A percentile compares a stretch with the other conserved stretches of the same genome.
These are phyloP conservation scores for Nemotelus nigrinus DNA, from an alignment of 2,888 invertebrate genomes.

Conservation along the genomic window DNA sequence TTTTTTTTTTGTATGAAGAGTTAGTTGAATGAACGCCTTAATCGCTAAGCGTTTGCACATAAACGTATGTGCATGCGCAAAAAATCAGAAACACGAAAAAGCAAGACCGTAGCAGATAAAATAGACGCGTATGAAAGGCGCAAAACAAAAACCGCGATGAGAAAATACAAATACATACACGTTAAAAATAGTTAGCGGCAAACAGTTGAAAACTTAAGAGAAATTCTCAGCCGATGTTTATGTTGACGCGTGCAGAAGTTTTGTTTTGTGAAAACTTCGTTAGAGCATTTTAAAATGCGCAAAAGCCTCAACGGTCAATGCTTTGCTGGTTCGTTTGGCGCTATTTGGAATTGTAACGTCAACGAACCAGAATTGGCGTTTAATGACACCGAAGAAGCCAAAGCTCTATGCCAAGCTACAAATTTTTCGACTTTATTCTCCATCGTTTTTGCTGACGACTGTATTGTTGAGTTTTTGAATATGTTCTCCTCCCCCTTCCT, in stretches of 20 bases:
- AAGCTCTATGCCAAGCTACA: slow-evolving; percentile 9
- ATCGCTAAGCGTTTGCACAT: not conserved
- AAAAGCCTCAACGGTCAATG: slow-evolving; percentile 39
- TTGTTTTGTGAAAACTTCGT: slow-evolving; percentile 15
- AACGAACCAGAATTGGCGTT: slow-evolving; percentile 40
- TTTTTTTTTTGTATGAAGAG: not conserved
- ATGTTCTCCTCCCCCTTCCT: not conserved
- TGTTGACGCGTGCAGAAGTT: not conserved
- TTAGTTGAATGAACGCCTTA: slow-evolving; percentile 38
- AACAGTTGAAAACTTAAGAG: no score
- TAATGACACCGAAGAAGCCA: slow-evolving; percentile 19
- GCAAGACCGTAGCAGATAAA: not conserved
- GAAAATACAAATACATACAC: not conserved
- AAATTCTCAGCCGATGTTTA: not conserved
- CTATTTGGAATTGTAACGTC: slow-evolving; percentile 30
- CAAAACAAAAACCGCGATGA: not conserved
- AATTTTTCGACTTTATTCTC: not conserved
- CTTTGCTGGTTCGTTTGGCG: not conserved
- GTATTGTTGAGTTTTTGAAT: no score
- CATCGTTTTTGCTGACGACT: not conserved
- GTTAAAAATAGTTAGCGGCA: not conserved
- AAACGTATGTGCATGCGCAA: not conserved
- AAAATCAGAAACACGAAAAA: not conserved
- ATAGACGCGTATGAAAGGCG: no score
- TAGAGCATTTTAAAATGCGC: slow-evolving; percentile 33